phyloP scores from a whole-genome alignment of 2,113 vertebrate species.

The Camelus bactrianus region DNA sequence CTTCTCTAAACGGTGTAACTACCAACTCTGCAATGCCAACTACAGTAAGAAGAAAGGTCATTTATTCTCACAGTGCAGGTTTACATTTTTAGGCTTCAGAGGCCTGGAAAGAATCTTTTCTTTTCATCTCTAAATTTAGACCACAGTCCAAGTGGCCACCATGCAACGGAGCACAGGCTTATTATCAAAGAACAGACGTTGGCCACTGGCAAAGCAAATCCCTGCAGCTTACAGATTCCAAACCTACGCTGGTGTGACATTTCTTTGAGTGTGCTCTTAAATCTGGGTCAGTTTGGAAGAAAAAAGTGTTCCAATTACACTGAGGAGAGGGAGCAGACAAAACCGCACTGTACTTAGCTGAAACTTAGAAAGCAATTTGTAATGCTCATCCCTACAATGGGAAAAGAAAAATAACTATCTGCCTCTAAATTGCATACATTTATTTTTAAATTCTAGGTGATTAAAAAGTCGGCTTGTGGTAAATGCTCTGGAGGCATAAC shows the following conservation, averaged over 20 bases:
- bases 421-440: slow-evolving; percentile 55
- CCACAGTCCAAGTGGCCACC: neutral
- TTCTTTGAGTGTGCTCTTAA: neutral
- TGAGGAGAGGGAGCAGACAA: neutral
- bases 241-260: neutral
- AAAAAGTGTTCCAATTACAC: neutral
- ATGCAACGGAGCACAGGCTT: neutral
- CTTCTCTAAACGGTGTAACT: neutral
- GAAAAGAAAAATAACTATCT: slow-evolving; percentile 65
- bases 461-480: slow-evolving; percentile 37
- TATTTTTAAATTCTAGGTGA: slow-evolving; percentile 65
- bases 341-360: neutral
- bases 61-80: neutral
- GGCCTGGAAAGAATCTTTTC: neutral
- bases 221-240: neutral
- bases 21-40: neutral
- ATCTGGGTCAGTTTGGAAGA: slow-evolving; percentile 39
- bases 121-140: slow-evolving; percentile 35
- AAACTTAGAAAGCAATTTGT: slow-evolving; percentile 58
- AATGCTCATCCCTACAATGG: slow-evolving; percentile 38
- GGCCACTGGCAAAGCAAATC: slow-evolving; percentile 35
- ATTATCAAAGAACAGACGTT: neutral
- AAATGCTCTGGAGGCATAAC: slow-evolving; percentile 49
- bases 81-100: slow-evolving; percentile 16
- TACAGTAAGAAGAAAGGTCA: neutral